Evolutionary conservation across 2,888 invertebrate genomes (phyloP).

Genomic region (Labia minor): DNA sequence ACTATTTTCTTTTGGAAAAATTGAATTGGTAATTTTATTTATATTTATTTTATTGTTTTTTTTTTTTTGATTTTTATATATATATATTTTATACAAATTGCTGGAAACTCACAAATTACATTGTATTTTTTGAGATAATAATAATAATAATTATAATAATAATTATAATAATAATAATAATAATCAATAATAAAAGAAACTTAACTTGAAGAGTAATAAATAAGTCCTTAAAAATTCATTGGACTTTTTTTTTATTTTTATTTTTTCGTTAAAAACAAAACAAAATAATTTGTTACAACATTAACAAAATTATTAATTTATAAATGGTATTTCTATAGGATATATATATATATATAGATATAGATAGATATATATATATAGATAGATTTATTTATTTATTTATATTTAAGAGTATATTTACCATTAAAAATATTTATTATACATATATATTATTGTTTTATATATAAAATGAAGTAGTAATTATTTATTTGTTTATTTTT

Average conservation of each 20-base stretch:
- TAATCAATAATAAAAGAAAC: neutral
- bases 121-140: neutral
- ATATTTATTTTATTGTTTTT: neutral
- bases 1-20: neutral
- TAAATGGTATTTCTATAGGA: too few species aligned
- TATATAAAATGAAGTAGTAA: neutral
- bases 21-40: neutral
- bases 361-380: neutral
- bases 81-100: neutral
- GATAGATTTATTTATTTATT: neutral
- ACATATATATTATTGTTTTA: neutral
- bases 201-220: neutral
- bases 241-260: neutral
- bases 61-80: neutral
- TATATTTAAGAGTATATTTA: neutral
- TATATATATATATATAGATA: neutral
- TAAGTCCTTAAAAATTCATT: neutral
- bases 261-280: neutral
- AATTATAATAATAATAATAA: neutral
- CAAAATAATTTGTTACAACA: neutral
- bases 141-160: neutral
- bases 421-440: conserved; percentile 5
- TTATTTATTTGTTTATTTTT: neutral
- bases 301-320: neutral
- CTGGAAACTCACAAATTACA: neutral